Evolutionary conservation across 2,113 vertebrate genomes (phyloP), one percentile per base, ranked within the genome.

Genomic region (Leucosticte australis): DNA sequence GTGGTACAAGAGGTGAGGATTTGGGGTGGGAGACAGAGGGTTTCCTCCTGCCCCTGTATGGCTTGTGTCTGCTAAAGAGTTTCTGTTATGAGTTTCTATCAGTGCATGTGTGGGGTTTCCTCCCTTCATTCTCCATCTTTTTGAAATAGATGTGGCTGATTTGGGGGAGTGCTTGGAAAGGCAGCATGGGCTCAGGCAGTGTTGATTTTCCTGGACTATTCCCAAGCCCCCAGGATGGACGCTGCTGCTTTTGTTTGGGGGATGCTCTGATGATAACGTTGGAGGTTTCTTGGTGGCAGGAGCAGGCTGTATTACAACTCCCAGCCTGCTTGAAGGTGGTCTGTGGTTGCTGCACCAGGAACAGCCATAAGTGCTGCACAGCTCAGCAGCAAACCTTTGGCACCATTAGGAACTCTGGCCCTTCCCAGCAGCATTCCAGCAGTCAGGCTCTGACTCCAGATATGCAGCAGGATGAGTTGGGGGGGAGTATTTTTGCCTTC

Each of bases 1-100:
- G 10, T 99, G 99, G 99, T 99, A 99, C 96, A 99, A 98, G 95
- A 98, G 98, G 99, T 99, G 97, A 95, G 87, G 46, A 68, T 91
- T 71, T 67, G 30, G 35, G 42, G 12, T 37, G 30, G 59, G 73
- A 74, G 11, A 33, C 23, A 62, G 37, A 69, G 33, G 23, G 52
- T 63, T 83, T 56, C 67, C 17, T 90, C 16, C 19, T 74, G 28
- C 16, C 6, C 7, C 6, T 26, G 3, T 21, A 35, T 2, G 5
- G 28, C 55, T 80, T 41, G 23, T 78, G 21, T 85, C 28, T 71
- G 33, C 67, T 69, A 3, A 67, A 75, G 31, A 7, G 10, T 17
- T 46, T 68, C 24, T 59, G 33, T 30, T 59, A 16, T 1, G 42
- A 44, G 42, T 44, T 44, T 89, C 46, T 63, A 4, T 75, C 53